Evolutionary conservation across 2,797 vertebrate genomes (phyloP), one percentile per base, ranked within the genome.

Genomic region (Hypotaenidia philippensis): DNA sequence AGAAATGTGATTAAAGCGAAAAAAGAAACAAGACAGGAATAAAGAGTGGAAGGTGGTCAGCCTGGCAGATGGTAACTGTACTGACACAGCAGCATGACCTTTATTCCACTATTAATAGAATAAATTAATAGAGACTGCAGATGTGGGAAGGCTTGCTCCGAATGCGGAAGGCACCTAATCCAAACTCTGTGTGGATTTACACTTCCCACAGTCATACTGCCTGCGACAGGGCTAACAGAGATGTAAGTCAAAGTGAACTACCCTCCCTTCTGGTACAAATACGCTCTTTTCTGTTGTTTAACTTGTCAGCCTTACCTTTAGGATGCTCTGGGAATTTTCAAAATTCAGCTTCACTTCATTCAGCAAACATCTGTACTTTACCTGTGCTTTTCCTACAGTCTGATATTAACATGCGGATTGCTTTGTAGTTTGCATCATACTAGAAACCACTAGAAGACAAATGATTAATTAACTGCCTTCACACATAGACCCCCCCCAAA

Each of bases 391-490:
- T 88, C 89, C 90, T 93, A 59, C 76, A 79, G 89, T 74, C 88
- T 85, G 68, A 93, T 93, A 87, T 81, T 84, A 90, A 94, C 25
- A 23, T 75, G 92, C 87, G 40, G 85, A 93, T 84, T 96, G 89
- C 36, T 89, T 87, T 79, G 25, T 53, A 72, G 50, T 80, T 96
- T 89, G 93, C 7, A 2, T 32, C 72, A 61, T 70, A 71, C 76
- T 61, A 94, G 9, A 96, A 95, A 92, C 70, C 47, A 71, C 75
- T 89, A 60, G 63, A 91, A 95, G 9, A 49, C 14, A 53, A 78
- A 82, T 65, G 80, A 83, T 86, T 92, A 80, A 90, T 11, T 45
- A 78, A 78, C 81, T 90, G 65, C 55, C 6, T 9, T 56, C 38
- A 52, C 34, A 77, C 16, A 29, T 0, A 76, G 16, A 44, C 29